Percentiles rank a stretch among this genome's conserved stretches.
Evolutionary conservation across 2,113 vertebrate genomes (phyloP).

Genomic region (Callionymus lyra): DNA sequence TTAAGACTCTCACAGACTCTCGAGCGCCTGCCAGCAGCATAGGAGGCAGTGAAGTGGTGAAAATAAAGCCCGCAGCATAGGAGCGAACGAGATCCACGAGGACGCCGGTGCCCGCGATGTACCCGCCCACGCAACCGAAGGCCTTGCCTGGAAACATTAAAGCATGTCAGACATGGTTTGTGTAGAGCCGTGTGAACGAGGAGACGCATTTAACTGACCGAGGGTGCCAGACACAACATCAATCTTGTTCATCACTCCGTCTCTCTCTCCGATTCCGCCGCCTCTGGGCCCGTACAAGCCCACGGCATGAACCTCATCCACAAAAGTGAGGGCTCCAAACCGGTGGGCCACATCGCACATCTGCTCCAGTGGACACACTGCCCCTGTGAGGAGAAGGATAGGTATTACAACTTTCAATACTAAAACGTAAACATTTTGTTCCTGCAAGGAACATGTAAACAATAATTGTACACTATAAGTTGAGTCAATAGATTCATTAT

Average conservation of each 20-base stretch:
- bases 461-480: too few relatives aligned
- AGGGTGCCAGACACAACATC: constrained; percentile 92
- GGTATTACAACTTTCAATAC: background rate
- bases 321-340: constrained; percentile 86
- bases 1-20: constrained; percentile 76
- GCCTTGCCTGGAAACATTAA: constrained; percentile 73
- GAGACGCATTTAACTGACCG: constrained; percentile 59
- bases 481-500: too few relatives aligned
- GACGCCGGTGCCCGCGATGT: constrained; percentile 77
- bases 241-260: constrained; percentile 90
- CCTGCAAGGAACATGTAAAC: too few relatives aligned
- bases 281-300: constrained; percentile 81
- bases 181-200: background rate
- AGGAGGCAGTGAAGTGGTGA: constrained; percentile 87
- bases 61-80: constrained; percentile 87
- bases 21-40: constrained; percentile 84
- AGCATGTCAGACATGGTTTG: constrained; percentile 7
- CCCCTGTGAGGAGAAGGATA: constrained; percentile 60
- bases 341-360: constrained; percentile 80
- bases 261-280: constrained; percentile 85
- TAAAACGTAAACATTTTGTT: too few relatives aligned
- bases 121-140: constrained; percentile 86
- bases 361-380: constrained; percentile 84
- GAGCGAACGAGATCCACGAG: constrained; percentile 85
- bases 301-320: constrained; percentile 89